Evolutionary conservation across 2,888 invertebrate species (phyloP), one percentile per base, ranked within the genome.

Genomic region (Chloroclystis v-ata): DNA sequence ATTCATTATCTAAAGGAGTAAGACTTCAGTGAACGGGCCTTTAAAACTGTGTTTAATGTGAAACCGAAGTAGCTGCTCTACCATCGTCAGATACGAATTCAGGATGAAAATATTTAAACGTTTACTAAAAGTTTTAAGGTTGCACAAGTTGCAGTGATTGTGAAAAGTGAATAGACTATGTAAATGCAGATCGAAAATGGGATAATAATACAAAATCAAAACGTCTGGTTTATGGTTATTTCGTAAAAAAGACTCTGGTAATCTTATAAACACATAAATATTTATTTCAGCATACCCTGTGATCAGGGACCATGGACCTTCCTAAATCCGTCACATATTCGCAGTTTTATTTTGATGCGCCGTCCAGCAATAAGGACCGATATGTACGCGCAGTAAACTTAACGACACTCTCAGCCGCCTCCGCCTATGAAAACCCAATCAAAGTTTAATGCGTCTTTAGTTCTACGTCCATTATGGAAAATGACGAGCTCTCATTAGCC

Each of bases 341-440:
- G 14, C 20, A 46, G 50, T 46, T 72, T 75, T 74, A 77, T 72
- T 67, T 63, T 59, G 61, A 60, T 55, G 64, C 33, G 46, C 46
- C 40, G 42, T 65, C 66, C 43, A 59, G 75, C 72, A 68, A 65
- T 73, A 69, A 65, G 67, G 53, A 63, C 66, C 78, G 74, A 78
- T 81, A 76, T 79, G 78, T 71, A 69, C 73, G 62, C 51, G 67
- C 68, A 73, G 64, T 80, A 77, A 81, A 77, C 65, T 79, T 79
- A 76, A 81, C 73, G 71, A 66, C 65, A 61, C 69, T 67, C 69
- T 72, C 69, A 72, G 66, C 54, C 65, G 67, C 69, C 58, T 64
- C 60, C 61, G 69, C 69, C 75, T 78, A 79, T 80, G 80, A 82
- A 78, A 78, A 78, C 69, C 69, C 75, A 79, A 82, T 83, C 78